phyloP scores from a whole-genome alignment of 2,888 invertebrate species.

The Spilosoma lubricipeda region DNA sequence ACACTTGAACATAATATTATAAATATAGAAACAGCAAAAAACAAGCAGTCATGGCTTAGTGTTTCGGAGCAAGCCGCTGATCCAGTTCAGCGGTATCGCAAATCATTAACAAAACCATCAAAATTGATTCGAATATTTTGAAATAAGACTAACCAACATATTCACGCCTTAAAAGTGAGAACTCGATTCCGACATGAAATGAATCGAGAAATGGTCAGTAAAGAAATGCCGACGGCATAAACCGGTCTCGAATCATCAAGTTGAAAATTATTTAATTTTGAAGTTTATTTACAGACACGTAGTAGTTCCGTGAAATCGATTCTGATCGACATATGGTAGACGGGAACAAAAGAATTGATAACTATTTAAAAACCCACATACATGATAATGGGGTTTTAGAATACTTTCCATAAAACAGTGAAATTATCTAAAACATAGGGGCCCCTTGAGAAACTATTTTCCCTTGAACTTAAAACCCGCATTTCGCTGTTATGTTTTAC shows the following conservation, averaged over 20 bases:
- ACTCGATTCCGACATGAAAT: slow-evolving; percentile 12
- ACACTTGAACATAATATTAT: slow-evolving; percentile 13
- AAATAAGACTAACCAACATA: slow-evolving; percentile 20
- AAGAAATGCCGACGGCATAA: slow-evolving; percentile 19
- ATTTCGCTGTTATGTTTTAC: slow-evolving; percentile 54
- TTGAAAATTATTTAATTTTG: slow-evolving; percentile 25
- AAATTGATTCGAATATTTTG: slow-evolving; percentile 30
- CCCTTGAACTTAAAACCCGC: slow-evolving; percentile 56
- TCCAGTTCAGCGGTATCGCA: slow-evolving; percentile 35
- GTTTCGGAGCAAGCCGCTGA: slow-evolving; percentile 18
- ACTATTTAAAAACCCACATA: slow-evolving; percentile 69
- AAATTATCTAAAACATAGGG: slow-evolving; percentile 69
- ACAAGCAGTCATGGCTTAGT: slow-evolving; percentile 14
- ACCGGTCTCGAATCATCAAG: slow-evolving; percentile 31
- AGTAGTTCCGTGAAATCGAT: slow-evolving; percentile 41
- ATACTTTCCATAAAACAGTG: slow-evolving; percentile 66
- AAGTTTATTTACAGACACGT: slow-evolving; percentile 30
- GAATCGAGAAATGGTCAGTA: slow-evolving; percentile 19
- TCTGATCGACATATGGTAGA: slow-evolving; percentile 49
- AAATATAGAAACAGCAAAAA: slow-evolving; percentile 20
- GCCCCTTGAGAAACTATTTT: slow-evolving; percentile 54
- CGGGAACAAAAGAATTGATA: slow-evolving; percentile 56
- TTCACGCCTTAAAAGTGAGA: slow-evolving; percentile 18
- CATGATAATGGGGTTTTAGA: slow-evolving; percentile 52
- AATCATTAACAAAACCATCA: slow-evolving; percentile 30